Evolutionary conservation across 2,888 invertebrate genomes (phyloP).

Genomic region (Bellardia bayeri): DNA sequence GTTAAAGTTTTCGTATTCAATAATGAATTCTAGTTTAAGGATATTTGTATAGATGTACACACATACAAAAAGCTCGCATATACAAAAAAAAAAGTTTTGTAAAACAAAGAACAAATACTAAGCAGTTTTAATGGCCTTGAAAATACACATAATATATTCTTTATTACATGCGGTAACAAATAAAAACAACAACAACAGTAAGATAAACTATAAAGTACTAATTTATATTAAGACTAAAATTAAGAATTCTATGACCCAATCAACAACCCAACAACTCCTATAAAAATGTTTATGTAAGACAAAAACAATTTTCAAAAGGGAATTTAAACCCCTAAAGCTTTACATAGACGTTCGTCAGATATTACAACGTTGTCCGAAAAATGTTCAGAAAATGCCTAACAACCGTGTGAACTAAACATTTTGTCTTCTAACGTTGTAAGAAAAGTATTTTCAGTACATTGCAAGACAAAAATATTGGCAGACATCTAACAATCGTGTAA

Average conservation of each 20-base stretch:
- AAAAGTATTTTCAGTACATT: too few relatives aligned
- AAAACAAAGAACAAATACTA: conserved; percentile 35
- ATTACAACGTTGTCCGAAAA: too few relatives aligned
- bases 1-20: conserved; percentile 31
- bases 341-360: too few relatives aligned
- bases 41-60: conserved; percentile 31
- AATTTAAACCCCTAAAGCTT: background rate
- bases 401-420: too few relatives aligned
- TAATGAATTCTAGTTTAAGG: conserved; percentile 50
- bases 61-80: background rate
- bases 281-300: background rate
- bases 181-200: background rate
- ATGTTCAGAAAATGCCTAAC: too few relatives aligned
- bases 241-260: background rate
- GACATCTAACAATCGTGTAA: too few relatives aligned
- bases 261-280: background rate
- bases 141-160: conserved; percentile 3
- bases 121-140: conserved; percentile 47
- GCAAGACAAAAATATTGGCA: too few relatives aligned
- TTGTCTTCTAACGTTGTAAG: too few relatives aligned
- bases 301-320: background rate
- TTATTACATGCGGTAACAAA: background rate
- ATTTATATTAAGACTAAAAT: background rate
- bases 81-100: background rate
- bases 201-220: background rate